A percentile compares a stretch with the other conserved stretches of the same genome.
Evolutionary conservation across 2,888 invertebrate species (phyloP).

Genomic region (Arctia plantaginis): DNA sequence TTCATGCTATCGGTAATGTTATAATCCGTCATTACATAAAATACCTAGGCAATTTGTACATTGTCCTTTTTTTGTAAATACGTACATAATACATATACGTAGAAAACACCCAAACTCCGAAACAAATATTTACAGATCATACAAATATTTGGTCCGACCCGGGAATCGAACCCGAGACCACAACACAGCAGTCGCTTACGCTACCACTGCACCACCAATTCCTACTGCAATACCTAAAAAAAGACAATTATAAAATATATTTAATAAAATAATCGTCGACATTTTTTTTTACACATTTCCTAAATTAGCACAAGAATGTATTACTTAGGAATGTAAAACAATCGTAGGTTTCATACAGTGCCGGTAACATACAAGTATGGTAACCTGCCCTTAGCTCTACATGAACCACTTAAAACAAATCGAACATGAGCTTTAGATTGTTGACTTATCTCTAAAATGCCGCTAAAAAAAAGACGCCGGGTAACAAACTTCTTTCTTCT

Average conservation of each 20-base stretch:
- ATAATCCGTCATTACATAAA: neutral
- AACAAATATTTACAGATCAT: no score
- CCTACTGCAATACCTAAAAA: no score
- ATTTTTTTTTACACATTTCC: no score
- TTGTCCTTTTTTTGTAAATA: neutral
- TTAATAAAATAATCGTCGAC: no score
- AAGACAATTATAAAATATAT: no score
- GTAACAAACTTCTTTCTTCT: neutral
- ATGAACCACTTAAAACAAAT: conserved; percentile 23
- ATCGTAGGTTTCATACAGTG: neutral
- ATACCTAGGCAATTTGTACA: neutral
- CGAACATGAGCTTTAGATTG: conserved; percentile 9
- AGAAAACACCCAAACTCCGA: no score
- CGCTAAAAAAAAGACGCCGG: neutral
- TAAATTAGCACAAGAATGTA: no score
- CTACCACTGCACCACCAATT: no score
- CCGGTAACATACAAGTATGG: neutral
- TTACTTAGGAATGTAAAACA: neutral
- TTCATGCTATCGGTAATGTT: neutral
- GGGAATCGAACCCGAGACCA: no score
- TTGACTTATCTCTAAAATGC: conserved; percentile 16
- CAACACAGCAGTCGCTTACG: no score
- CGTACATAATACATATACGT: neutral
- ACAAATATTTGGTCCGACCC: no score
- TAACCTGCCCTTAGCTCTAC: conserved; percentile 15